These are phyloP conservation scores for Babylonia areolata DNA, from an alignment of 1,140 invertebrate genomes.

Conservation along the genomic window DNA sequence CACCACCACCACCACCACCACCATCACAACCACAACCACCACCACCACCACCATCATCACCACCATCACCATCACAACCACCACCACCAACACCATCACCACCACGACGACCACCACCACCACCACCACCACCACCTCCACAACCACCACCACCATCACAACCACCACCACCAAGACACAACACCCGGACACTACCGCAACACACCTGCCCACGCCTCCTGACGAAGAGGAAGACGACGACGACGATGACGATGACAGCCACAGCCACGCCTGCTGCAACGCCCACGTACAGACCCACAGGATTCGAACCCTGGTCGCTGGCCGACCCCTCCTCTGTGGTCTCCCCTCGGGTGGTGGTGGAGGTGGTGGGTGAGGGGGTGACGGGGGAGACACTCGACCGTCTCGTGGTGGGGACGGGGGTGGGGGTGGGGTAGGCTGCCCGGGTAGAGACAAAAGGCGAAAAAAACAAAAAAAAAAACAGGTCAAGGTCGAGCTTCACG, in stretches of 20 bases:
- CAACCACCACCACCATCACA: no score
- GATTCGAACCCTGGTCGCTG: background rate
- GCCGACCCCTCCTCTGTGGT: background rate
- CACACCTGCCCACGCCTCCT: background rate
- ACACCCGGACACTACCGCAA: background rate
- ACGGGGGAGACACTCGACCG: background rate
- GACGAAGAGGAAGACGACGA: background rate
- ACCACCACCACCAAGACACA: no score
- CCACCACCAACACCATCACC: no score
- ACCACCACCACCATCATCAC: no score
- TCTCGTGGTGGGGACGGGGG: background rate
- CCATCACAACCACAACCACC: no score
- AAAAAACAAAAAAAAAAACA: no score
- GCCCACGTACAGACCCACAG: background rate
- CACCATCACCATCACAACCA: no score
- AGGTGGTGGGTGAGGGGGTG: background rate
- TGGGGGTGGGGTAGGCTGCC: background rate
- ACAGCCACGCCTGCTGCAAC: background rate
- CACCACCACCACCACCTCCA: no score
- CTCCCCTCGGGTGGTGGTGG: background rate
- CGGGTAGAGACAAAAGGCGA: background rate
- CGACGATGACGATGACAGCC: conserved; percentile 6
- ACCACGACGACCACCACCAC: no score
- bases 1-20: no score
- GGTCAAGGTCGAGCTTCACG: no score